Percentiles rank a stretch among this genome's conserved stretches.
Evolutionary conservation across 2,113 vertebrate genomes (phyloP).

Genomic region (Leucosticte australis): DNA sequence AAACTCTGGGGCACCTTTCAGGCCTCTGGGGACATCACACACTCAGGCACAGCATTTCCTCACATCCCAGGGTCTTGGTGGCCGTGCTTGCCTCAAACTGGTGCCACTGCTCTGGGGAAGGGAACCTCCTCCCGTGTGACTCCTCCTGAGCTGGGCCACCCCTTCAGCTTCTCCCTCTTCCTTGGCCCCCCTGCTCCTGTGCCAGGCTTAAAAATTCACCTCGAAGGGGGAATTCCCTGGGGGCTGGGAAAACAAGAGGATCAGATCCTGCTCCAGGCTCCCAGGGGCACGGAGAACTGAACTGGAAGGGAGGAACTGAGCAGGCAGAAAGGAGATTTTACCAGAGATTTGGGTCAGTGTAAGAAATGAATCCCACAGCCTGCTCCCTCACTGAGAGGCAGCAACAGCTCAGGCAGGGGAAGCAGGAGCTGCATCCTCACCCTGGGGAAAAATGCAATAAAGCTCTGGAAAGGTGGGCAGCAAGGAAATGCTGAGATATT

Average conservation of each 20-base stretch:
- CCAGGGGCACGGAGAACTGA: background rate
- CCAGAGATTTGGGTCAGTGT: background rate
- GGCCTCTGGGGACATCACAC: background rate
- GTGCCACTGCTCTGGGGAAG: background rate
- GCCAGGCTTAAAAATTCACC: background rate
- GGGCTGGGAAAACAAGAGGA: background rate
- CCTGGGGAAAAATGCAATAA: background rate
- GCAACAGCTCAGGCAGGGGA: background rate
- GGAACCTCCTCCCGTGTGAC: background rate
- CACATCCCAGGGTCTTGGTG: background rate
- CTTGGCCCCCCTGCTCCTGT: fast-evolving
- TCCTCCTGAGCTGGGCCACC: background rate
- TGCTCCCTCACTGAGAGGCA: background rate
- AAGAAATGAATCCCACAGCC: background rate
- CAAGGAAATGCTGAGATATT: background rate
- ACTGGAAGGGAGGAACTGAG: background rate
- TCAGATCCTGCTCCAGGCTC: background rate
- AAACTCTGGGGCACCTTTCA: background rate
- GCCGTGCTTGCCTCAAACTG: background rate
- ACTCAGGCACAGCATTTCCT: background rate
- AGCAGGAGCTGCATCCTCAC: background rate
- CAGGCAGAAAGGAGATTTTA: background rate
- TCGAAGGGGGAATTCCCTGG: background rate
- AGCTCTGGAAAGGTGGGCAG: background rate
- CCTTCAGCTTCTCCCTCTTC: background rate